Base-by-base conservation (phyloP, 53 echinoderm and acorn worm species). In the Crossaster papposus region DNA sequence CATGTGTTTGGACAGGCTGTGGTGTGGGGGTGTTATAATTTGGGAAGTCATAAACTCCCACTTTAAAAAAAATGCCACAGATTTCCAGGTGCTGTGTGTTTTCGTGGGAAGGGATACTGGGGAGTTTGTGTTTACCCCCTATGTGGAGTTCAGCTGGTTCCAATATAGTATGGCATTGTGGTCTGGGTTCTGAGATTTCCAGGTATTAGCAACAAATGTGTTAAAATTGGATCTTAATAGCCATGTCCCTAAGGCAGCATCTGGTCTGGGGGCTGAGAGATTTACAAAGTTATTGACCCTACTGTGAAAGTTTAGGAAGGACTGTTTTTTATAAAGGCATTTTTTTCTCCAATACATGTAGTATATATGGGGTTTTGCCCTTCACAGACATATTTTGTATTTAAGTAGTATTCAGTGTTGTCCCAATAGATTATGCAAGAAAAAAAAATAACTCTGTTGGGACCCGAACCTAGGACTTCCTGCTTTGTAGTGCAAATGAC, bases 1-100 rank as follows among this genome's bases (percentile, higher is more conserved):
- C 13, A 55, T 7, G 44, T 87, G 87, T 87, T 87, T 87, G 77
- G 87, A 87, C 87, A 87, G 87, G 76, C 87, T 30, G 76, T 77
- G 54, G 76, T 77, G 54, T 35, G 87, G 76, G 77, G 87, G 87
- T 87, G 76, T 77, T 77, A 55, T 87, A 87, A 87, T 14, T 38
- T 30, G 77, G 65, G 3, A 30, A 26, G 28, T 51, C 54, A 32
- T 58, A 87, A n/a, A 76, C 74, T 77, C 76, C 28, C 87, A 77
- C 52, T n/a, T n/a, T n/a, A n/a, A n/a, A n/a, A n/a, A n/a, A 36
- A 53, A 58, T 87, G 87, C 55, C 87, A 87, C 87, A 85, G 34
- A 87, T 76, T 72, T 87, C 77, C 87, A 87, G 87, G 87, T 87
- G 87, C 28, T 63, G 32, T 54, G 33, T 54, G 53, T 76, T 28